A percentile compares a stretch with the other conserved stretches of the same genome.
Evolutionary conservation across 2,888 invertebrate species (phyloP).

Genomic region (Pharmacophagus antenor): DNA sequence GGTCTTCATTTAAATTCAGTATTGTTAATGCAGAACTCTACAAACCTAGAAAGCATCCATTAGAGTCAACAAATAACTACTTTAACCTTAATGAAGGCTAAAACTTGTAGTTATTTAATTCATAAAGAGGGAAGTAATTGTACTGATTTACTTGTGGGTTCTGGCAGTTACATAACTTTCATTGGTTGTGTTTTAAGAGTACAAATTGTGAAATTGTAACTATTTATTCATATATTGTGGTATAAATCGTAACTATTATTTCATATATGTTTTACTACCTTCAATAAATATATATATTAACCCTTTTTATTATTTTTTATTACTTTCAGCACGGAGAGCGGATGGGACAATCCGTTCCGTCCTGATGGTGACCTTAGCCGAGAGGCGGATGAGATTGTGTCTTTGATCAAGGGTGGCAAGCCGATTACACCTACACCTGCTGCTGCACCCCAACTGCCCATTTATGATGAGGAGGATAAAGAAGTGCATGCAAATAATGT

Average conservation of each 20-base stretch:
- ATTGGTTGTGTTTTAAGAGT: conserved; percentile 5
- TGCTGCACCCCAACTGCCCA: conserved; percentile 78
- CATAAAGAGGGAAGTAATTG: conserved; percentile 28
- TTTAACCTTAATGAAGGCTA: conserved; percentile 22
- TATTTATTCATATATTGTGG: no score
- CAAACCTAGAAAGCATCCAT: neutral
- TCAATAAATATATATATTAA: neutral
- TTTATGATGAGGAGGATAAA: conserved; percentile 73
- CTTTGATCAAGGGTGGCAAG: conserved; percentile 94
- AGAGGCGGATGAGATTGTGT: conserved; percentile 97
- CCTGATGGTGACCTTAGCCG: conserved; percentile 96
- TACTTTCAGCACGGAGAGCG: conserved; percentile 91
- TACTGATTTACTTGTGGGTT: conserved; percentile 27
- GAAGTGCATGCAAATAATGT: conserved; percentile 64
- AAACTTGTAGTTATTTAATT: conserved; percentile 25
- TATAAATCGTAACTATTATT: neutral
- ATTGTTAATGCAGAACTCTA: neutral
- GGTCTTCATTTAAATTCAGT: no score
- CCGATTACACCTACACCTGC: conserved; percentile 89
- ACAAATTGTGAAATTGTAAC: neutral
- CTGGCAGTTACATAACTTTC: conserved; percentile 21
- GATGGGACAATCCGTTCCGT: conserved; percentile 98
- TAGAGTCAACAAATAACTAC: conserved; percentile 5
- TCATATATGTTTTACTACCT: neutral
- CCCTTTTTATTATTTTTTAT: neutral